Percentiles rank a stretch among this genome's conserved stretches.
Evolutionary conservation across 92 coral and sea anemone species (phyloP).

Genomic region (Chrysogorgia sp.): DNA sequence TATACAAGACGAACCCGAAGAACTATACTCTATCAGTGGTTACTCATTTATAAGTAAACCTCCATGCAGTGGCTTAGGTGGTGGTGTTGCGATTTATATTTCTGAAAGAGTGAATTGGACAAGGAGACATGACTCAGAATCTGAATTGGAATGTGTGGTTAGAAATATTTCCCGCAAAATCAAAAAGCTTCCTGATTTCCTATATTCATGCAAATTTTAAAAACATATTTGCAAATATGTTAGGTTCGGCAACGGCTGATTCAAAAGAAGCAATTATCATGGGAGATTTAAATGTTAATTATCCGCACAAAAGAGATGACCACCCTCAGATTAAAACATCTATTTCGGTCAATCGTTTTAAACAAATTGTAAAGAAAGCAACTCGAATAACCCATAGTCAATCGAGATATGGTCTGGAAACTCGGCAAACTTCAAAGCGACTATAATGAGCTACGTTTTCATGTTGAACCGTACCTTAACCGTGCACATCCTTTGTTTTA

Average conservation of each 20-base stretch:
- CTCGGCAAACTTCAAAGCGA: too few species aligned
- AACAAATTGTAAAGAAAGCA: conserved; percentile 44
- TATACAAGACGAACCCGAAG: conserved; percentile 19
- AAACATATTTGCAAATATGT: not conserved
- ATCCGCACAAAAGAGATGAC: conserved; percentile 34
- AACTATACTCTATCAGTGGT: conserved; percentile 9
- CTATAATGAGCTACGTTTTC: too few species aligned
- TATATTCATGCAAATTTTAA: conserved; percentile 17
- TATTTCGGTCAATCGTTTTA: conserved; percentile 21
- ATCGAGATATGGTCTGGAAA: too few species aligned
- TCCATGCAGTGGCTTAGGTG: conserved; percentile 6
- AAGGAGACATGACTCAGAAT: conserved; percentile 14
- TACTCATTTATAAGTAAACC: conserved; percentile 11
- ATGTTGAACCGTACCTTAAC: too few species aligned
- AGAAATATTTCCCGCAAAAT: conserved; percentile 13
- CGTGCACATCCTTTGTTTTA: too few species aligned
- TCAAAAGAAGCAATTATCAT: conserved; percentile 44
- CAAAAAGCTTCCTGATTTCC: conserved; percentile 20
- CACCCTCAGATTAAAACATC: conserved; percentile 29
- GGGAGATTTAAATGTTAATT: conserved; percentile 43
- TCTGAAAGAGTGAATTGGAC: conserved; percentile 17
- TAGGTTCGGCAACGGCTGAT: not conserved
- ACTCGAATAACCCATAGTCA: too few species aligned
- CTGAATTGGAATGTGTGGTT: conserved; percentile 17
- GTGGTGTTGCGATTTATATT: conserved; percentile 14